These are phyloP conservation scores for Lordiphosa andalusiaca DNA, from an alignment of 2,888 invertebrate species.

Conservation along the genomic window DNA sequence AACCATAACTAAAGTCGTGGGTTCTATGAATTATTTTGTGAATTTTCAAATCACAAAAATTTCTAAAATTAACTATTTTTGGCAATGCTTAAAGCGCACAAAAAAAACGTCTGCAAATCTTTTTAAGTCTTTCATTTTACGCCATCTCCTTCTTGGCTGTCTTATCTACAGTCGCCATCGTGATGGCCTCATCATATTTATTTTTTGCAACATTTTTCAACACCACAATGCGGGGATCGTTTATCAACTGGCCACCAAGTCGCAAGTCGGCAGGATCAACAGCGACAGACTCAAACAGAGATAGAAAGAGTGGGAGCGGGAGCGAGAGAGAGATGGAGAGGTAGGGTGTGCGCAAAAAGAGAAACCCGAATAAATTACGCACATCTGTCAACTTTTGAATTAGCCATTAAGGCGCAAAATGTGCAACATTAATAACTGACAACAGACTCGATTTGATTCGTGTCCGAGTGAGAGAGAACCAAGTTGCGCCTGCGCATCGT, in stretches of 20 bases:
- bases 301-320: neutral
- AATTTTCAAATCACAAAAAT: too few species aligned
- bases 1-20: too few species aligned
- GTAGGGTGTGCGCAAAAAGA: slow-evolving; percentile 24
- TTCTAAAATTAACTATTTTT: too few species aligned
- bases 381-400: slow-evolving; percentile 81
- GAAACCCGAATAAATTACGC: slow-evolving; percentile 79
- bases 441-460: slow-evolving; percentile 78
- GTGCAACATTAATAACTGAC: slow-evolving; percentile 81
- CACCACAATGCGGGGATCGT: slow-evolving; percentile 65
- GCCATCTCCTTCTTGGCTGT: neutral
- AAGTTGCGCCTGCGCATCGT: slow-evolving; percentile 66
- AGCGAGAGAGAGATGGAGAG: slow-evolving; percentile 9
- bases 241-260: slow-evolving; percentile 51
- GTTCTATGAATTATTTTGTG: too few species aligned
- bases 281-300: neutral
- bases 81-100: too few species aligned
- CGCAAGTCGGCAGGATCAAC: slow-evolving; percentile 41
- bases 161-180: slow-evolving; percentile 55
- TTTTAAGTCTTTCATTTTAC: too few species aligned
- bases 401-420: slow-evolving; percentile 80
- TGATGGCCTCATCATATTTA: slow-evolving; percentile 78
- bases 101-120: too few species aligned
- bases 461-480: slow-evolving; percentile 24
- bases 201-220: slow-evolving; percentile 63